Evolutionary conservation across 2,797 vertebrate species (phyloP), one percentile per base, ranked within the genome.

Genomic region (Cichlasoma orientale): DNA sequence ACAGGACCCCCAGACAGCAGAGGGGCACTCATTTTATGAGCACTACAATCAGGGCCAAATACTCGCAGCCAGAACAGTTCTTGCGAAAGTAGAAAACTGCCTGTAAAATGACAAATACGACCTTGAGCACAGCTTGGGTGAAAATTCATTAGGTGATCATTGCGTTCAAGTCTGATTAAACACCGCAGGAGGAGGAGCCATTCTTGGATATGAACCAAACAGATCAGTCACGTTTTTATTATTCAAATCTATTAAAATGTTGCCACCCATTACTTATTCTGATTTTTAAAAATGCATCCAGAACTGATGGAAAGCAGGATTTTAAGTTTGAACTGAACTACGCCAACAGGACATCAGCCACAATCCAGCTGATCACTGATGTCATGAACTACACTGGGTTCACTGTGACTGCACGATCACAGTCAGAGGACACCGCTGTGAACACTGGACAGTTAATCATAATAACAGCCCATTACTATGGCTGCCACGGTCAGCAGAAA

Each of bases 371-470:
- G 69, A 56, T 59, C 21, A 6, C 7, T 4, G 7, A 9, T 50
- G 12, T 25, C 29, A 16, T 72, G 33, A 57, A 55, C 50, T 52
- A 2, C 0, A 44, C 3, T 12, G 3, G 56, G 55, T 54, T 69
- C 52, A 52, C 41, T 69, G 63, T 31, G 74, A 53, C 29, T 18
- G 27, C 47, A 2, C 18, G 41, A 54, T 56, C 25, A 5, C 27
- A 33, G 74, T 81, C 79, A 71, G 75, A 73, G 75, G 75, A 74
- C 74, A n/a, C 68, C 72, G 31, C 53, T 14, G 56, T 13, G 44
- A 78, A 72, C 75, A 21, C 5, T 4, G 14, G 77, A 81, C 68
- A 71, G 72, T 89, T 74, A 74, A 85, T 90, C 82, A 86, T 57
- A 74, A 77, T 89, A 87, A 85, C 71, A 6, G 77, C 78, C 80